phyloP scores from a whole-genome alignment of 2,888 invertebrate species.

The Xanthia togata region DNA sequence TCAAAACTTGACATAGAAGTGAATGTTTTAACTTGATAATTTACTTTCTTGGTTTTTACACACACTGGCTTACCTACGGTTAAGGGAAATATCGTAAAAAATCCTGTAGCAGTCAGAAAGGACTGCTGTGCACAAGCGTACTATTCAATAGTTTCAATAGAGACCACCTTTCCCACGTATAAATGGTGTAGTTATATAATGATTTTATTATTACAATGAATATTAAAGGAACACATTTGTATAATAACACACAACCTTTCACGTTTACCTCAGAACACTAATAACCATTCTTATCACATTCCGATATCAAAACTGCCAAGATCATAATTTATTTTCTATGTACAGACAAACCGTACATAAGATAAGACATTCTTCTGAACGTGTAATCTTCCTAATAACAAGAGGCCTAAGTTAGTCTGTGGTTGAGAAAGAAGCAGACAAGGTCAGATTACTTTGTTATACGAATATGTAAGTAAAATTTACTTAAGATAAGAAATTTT shows the following conservation, averaged over 20 bases:
- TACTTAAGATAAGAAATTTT: conserved; percentile 31
- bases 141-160: neutral
- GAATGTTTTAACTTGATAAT: neutral
- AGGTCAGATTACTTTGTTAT: conserved; percentile 10
- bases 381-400: neutral
- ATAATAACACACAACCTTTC: conserved; percentile 5
- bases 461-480: conserved; percentile 22
- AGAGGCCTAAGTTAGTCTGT: neutral
- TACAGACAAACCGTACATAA: neutral
- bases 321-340: conserved; percentile 6
- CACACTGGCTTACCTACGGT: neutral
- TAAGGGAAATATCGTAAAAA: neutral
- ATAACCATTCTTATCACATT: conserved; percentile 18
- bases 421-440: neutral
- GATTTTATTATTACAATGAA: neutral
- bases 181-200: no score
- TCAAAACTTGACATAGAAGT: neutral
- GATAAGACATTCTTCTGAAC: conserved; percentile 15
- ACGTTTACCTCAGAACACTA: neutral
- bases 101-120: no score
- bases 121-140: neutral
- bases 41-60: neutral
- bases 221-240: neutral
- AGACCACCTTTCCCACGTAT: no score
- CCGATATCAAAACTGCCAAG: conserved; percentile 8